phyloP scores from a whole-genome alignment of 1,140 invertebrate species.

The Nasonia giraulti region DNA sequence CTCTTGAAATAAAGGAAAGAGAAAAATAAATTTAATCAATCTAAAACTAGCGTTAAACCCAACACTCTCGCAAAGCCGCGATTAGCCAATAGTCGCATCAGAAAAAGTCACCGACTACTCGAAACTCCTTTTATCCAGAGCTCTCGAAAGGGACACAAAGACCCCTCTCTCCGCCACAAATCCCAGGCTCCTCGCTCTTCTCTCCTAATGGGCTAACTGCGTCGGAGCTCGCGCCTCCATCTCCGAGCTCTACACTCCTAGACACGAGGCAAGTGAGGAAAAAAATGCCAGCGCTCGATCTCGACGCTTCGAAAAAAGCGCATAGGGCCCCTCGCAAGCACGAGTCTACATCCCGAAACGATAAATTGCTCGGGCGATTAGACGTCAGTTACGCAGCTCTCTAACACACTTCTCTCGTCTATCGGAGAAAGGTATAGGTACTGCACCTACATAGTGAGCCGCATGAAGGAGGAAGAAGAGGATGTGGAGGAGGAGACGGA shows the following conservation, averaged over 20 bases:
- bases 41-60: background rate
- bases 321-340: no score
- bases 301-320: background rate
- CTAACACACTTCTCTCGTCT: constrained; percentile 39
- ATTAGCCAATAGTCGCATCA: constrained; percentile 10
- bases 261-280: background rate
- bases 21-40: background rate
- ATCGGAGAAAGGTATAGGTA: background rate
- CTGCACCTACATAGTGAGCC: background rate
- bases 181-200: background rate
- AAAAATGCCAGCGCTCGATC: background rate
- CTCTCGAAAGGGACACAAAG: constrained; percentile 11
- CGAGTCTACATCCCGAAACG: constrained; percentile 1
- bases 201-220: constrained; percentile 35
- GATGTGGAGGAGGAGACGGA: background rate
- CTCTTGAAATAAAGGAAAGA: no score
- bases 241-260: background rate
- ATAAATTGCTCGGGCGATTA: constrained; percentile 41
- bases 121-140: constrained; percentile 28
- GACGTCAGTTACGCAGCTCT: constrained; percentile 34
- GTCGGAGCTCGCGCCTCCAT: constrained; percentile 1
- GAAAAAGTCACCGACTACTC: constrained; percentile 18
- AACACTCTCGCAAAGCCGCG: background rate
- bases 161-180: background rate
- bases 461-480: no score